Percentiles rank a stretch among this genome's conserved stretches.
Evolutionary conservation across 1,140 invertebrate genomes (phyloP).

Genomic region (Leptinotarsa lineolata): DNA sequence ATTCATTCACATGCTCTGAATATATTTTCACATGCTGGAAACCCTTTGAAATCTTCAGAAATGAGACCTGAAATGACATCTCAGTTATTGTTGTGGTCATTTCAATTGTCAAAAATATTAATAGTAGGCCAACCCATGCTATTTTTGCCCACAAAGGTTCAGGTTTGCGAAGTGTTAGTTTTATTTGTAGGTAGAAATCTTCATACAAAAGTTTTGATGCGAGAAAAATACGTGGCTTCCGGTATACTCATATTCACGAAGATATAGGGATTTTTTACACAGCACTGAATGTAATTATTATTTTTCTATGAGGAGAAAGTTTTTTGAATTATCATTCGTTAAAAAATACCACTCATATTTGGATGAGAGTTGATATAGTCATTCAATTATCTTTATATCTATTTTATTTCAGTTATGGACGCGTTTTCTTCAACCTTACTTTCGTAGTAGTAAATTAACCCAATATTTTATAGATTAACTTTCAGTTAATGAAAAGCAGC

Average conservation of each 20-base stretch:
- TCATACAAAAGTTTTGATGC: background rate
- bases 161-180: slow-evolving; percentile 10
- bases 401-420: no score
- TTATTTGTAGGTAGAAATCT: background rate
- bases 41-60: slow-evolving; percentile 25
- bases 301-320: no score
- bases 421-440: no score
- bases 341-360: no score
- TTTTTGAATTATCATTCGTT: no score
- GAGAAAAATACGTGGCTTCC: slow-evolving; percentile 8
- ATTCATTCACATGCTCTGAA: slow-evolving; percentile 8
- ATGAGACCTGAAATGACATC: slow-evolving; percentile 15
- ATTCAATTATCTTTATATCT: no score
- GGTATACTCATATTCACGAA: background rate
- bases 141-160: background rate
- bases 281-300: no score
- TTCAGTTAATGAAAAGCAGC: no score
- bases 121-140: slow-evolving; percentile 18
- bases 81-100: slow-evolving; percentile 24
- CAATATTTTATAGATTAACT: no score
- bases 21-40: background rate
- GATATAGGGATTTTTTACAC: no score
- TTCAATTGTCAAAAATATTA: slow-evolving; percentile 23
- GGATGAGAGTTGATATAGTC: no score
- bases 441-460: no score